Evolutionary conservation across 53 echinoderm and acorn worm genomes (phyloP).

Genomic region (Holothuria leucospilota): DNA sequence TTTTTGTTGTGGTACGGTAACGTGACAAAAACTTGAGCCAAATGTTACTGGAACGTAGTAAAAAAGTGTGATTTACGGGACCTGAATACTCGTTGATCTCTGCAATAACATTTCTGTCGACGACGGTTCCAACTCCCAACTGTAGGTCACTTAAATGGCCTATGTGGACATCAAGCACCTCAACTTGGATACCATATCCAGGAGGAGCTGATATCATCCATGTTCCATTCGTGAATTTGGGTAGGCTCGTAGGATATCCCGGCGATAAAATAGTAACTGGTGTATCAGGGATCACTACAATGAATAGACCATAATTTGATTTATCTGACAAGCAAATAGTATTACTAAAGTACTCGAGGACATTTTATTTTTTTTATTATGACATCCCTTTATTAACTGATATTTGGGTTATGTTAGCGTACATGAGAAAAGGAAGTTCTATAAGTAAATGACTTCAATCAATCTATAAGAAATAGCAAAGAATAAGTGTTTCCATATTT

Average conservation of each 20-base stretch:
- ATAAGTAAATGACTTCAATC: too few relatives aligned
- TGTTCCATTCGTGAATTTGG: background rate
- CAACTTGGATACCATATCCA: constrained; percentile 12
- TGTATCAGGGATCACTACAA: too few relatives aligned
- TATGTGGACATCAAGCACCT: background rate
- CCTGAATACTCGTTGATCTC: background rate
- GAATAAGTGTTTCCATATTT: too few relatives aligned
- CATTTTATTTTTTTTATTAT: too few relatives aligned
- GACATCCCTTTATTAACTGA: too few relatives aligned
- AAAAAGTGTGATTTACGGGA: too few relatives aligned
- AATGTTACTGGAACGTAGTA: constrained; percentile 18
- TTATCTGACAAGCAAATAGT: too few relatives aligned
- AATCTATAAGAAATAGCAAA: too few relatives aligned
- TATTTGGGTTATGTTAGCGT: too few relatives aligned
- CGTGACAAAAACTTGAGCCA: background rate
- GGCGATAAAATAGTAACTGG: background rate
- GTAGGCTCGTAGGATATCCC: background rate
- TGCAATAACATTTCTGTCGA: background rate
- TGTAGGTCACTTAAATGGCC: background rate
- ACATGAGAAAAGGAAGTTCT: too few relatives aligned
- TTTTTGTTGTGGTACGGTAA: background rate
- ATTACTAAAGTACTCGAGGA: too few relatives aligned
- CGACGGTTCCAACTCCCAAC: background rate
- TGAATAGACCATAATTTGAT: too few relatives aligned
- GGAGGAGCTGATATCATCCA: constrained; percentile 4